These are phyloP conservation scores for Oppia nitens DNA, from an alignment of 1,140 invertebrate genomes.

Conservation along the genomic window DNA sequence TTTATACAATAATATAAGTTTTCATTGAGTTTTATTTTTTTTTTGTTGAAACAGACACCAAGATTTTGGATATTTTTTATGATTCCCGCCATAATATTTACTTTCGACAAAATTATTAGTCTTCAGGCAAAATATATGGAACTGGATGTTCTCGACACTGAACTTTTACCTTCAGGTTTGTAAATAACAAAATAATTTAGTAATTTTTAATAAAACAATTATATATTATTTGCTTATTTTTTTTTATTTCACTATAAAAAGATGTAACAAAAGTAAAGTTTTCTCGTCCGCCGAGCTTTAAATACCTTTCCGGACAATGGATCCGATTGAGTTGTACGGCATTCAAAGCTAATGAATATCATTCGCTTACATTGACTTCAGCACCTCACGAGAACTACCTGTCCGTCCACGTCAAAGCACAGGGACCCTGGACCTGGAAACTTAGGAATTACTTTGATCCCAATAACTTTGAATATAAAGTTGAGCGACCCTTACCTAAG, in stretches of 20 bases:
- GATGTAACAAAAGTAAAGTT: constrained; percentile 42
- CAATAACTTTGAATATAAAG: constrained; percentile 46
- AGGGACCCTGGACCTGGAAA: constrained; percentile 99
- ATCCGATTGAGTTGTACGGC: constrained; percentile 81
- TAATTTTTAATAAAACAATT: constrained; percentile 1
- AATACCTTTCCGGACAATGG: constrained; percentile 77
- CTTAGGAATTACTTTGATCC: constrained; percentile 90
- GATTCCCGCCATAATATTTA: constrained; percentile 73
- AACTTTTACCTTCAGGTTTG: constrained; percentile 72
- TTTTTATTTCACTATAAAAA: constrained; percentile 20
- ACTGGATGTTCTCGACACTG: constrained; percentile 83
- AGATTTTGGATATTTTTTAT: constrained; percentile 91
- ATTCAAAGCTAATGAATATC: constrained; percentile 80
- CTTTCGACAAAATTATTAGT: constrained; percentile 80
- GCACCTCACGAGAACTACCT: constrained; percentile 94
- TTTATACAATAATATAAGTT: too few relatives aligned
- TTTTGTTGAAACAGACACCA: constrained; percentile 31
- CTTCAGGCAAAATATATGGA: constrained; percentile 81
- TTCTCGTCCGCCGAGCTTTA: constrained; percentile 74
- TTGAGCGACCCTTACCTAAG: constrained; percentile 24
- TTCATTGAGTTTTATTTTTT: too few relatives aligned
- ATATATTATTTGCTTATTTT: constrained; percentile 3
- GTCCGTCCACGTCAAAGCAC: constrained; percentile 93
- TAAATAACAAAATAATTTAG: constrained; percentile 59
- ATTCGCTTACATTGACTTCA: constrained; percentile 94